A percentile compares a stretch with the other conserved stretches of the same genome.
These are phyloP conservation scores for Phortica variegata DNA, from an alignment of 1,140 invertebrate genomes.

Conservation along the genomic window DNA sequence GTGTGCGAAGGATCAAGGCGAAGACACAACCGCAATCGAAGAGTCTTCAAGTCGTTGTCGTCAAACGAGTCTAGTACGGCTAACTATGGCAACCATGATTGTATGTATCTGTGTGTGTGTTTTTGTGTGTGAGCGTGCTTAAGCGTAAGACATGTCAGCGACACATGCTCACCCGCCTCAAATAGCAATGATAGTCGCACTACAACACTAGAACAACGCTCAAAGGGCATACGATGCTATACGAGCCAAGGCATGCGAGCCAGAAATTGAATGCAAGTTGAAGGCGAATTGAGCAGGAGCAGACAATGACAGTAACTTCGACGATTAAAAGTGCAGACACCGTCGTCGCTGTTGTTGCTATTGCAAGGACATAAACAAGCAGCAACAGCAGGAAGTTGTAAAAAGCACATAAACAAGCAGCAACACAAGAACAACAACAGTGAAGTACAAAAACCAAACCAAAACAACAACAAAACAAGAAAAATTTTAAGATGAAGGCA, in stretches of 20 bases:
- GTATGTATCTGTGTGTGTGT: no score
- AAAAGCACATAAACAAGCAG: slow-evolving; percentile 20
- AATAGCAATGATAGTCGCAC: neutral
- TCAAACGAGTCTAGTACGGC: no score
- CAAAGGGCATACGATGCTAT: neutral
- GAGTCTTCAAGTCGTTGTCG: no score
- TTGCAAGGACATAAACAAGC: slow-evolving; percentile 34
- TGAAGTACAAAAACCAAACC: no score
- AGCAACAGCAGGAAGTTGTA: slow-evolving; percentile 34
- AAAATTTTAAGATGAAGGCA: no score
- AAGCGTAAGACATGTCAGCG: slow-evolving; percentile 37
- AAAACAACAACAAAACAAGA: no score
- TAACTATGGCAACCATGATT: no score
- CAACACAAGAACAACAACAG: neutral
- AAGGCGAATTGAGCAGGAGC: slow-evolving; percentile 7
- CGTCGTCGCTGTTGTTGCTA: no score
- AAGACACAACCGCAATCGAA: no score
- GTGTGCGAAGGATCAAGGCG: no score
- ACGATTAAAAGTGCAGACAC: slow-evolving; percentile 40
- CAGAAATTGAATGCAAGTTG: slow-evolving; percentile 27
- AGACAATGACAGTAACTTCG: slow-evolving; percentile 17
- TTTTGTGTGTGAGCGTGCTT: slow-evolving; percentile 12
- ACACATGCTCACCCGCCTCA: slow-evolving; percentile 27
- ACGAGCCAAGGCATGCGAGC: slow-evolving; percentile 8
- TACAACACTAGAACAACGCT: neutral